phyloP scores from a whole-genome alignment of 2,888 invertebrate species.

The Netelia fuscicornis region DNA sequence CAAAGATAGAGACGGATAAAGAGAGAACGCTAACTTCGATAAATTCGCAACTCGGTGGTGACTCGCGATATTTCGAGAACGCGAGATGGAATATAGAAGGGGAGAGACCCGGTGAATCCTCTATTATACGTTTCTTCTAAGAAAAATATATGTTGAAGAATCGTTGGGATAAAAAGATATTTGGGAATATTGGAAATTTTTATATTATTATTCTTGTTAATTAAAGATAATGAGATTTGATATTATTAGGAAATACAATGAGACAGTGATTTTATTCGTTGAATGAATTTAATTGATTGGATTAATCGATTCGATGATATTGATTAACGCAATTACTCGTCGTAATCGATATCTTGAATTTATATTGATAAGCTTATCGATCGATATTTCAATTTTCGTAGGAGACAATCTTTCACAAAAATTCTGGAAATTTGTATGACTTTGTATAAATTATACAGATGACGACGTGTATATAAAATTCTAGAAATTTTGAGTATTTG shows the following conservation, averaged over 20 bases:
- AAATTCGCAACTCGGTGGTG: constrained; percentile 6
- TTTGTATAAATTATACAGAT: background rate
- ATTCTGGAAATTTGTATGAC: background rate
- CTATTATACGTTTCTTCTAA: too few relatives aligned
- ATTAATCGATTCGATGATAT: background rate
- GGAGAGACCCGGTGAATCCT: background rate
- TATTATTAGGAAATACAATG: too few relatives aligned
- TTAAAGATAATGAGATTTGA: too few relatives aligned
- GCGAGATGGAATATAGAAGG: constrained; percentile 32
- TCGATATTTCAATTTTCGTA: background rate
- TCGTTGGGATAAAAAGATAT: too few relatives aligned
- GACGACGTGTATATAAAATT: background rate
- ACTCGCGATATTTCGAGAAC: constrained; percentile 65
- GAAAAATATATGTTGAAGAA: too few relatives aligned
- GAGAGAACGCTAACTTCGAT: background rate
- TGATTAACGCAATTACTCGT: background rate
- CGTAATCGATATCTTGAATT: background rate
- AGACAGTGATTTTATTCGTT: too few relatives aligned
- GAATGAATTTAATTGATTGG: background rate
- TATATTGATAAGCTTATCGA: background rate
- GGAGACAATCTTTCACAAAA: background rate
- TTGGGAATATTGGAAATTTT: too few relatives aligned
- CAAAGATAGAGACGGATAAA: background rate
- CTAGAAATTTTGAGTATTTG: background rate
- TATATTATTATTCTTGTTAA: too few relatives aligned